Percentiles rank a stretch among this genome's conserved stretches.
phyloP scores from a whole-genome alignment of 2,888 invertebrate genomes.

The Lottia gigantea region DNA sequence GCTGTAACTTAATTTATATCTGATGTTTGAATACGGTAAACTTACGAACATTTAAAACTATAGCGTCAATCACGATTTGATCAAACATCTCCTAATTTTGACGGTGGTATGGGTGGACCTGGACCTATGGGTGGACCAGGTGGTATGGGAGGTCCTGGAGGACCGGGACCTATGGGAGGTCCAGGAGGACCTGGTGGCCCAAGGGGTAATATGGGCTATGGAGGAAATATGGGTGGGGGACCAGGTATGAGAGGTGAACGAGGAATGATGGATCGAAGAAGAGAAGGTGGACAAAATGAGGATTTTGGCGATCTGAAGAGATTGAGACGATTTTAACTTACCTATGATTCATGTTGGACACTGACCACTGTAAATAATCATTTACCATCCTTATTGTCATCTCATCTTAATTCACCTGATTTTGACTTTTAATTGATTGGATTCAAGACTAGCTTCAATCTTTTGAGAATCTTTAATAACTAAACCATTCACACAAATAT shows the following conservation, averaged over 20 bases:
- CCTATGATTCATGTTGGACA: too few relatives aligned
- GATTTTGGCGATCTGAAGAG: conserved; percentile 35
- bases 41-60: conserved; percentile 14
- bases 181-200: conserved; percentile 27
- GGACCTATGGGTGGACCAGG: neutral
- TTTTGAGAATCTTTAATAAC: too few relatives aligned
- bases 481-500: too few relatives aligned
- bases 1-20: neutral
- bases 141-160: neutral
- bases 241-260: conserved; percentile 22
- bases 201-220: conserved; percentile 23
- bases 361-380: too few relatives aligned
- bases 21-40: too few relatives aligned
- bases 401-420: too few relatives aligned
- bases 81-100: conserved; percentile 18
- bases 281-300: conserved; percentile 29
- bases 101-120: neutral
- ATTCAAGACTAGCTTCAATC: too few relatives aligned
- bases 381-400: too few relatives aligned
- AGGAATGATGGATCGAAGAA: conserved; percentile 32
- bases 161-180: conserved; percentile 15
- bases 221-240: conserved; percentile 19
- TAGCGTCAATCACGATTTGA: conserved; percentile 40
- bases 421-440: too few relatives aligned
- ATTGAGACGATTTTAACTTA: conserved; percentile 30